Evolutionary conservation across 2,113 vertebrate genomes (phyloP), one percentile per base, ranked within the genome.

Genomic region (Sinocyclocheilus maitianheensis): DNA sequence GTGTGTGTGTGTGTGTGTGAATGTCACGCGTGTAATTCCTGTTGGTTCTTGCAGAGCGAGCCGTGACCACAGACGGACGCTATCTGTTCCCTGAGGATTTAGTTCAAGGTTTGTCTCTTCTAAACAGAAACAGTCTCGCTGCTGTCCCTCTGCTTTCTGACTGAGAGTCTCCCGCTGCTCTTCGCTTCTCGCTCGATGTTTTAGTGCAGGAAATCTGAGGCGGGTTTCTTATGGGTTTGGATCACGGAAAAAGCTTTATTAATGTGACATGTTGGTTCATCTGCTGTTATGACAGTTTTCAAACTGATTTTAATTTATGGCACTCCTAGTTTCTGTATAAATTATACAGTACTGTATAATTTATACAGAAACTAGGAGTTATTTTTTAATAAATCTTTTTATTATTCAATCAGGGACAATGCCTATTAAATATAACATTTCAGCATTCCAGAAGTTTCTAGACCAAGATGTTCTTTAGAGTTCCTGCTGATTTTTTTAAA

Each of bases 61-160:
- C 97, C 0, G 94, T 97, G 91, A 97, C 96, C 85, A 98, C 96
- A 0, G 97, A 98, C 2, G 96, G 97, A 88, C 95, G 97, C 62
- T 98, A 95, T 48, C 90, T 98, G 93, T 98, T 98, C 90, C 97
- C 97, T 0, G 93, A 95, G 86, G 95, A 95, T 83, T 93, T 94
- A 88, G 95, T 95, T 76, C 97, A 97, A 97, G 97, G 97, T 97
- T 91, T 93, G 87, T 43, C 3, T 71, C 65, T n/a, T 10, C 20
- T 40, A 3, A 55, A 55, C 14, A 62, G 18, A 20, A 62, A 18
- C 4, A 10, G 30, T 3, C 20, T 75, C 11, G 10, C 76, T 53
- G 63, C 76, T 6, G 40, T 6, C 7, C 7, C 40, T 43, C 40
- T 22, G n/a, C 80, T 90, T 1, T 9, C 30, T 37, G 30, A 71